Conservation (phyloP, 1,140 invertebrate species). For the Pissodes strobi region DNA sequence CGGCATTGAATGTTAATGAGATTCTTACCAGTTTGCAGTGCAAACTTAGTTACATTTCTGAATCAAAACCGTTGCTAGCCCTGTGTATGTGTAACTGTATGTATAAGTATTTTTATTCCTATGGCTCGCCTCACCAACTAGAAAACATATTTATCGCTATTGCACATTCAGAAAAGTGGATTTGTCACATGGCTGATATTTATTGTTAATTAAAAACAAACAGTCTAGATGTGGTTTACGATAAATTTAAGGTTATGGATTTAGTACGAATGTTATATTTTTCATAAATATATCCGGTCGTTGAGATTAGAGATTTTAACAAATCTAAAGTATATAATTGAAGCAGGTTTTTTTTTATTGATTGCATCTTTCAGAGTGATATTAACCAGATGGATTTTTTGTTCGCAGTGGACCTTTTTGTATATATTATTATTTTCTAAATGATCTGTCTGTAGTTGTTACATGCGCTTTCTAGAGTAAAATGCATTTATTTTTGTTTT, state of each 20-base stretch:
- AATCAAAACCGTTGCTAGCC: too few relatives aligned
- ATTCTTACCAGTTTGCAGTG: too few relatives aligned
- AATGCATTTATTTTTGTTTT: constrained; percentile 36
- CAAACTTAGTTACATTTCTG: too few relatives aligned
- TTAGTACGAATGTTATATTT: constrained; percentile 11
- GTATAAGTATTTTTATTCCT: too few relatives aligned
- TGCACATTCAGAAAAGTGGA: constrained; percentile 9
- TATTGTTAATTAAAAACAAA: constrained; percentile 11
- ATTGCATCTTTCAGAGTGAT: neutral
- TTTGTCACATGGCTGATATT: constrained; percentile 1
- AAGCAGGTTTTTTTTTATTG: neutral
- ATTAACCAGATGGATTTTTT: neutral
- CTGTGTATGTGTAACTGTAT: too few relatives aligned
- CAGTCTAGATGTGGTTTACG: constrained; percentile 10
- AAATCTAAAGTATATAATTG: too few relatives aligned
- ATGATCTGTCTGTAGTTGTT: constrained; percentile 22
- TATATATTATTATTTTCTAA: constrained; percentile 17
- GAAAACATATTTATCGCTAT: constrained; percentile 5
- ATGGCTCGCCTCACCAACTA: neutral
- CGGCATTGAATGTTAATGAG: too few relatives aligned
- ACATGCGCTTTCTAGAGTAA: constrained; percentile 27
- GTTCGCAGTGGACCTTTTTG: constrained; percentile 22
- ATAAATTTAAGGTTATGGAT: constrained; percentile 16
- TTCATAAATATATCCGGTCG: constrained; percentile 11
- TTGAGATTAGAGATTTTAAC: constrained; percentile 14